Percentiles rank a stretch among this genome's conserved stretches.
These are phyloP conservation scores for Lipophrys pholis DNA, from an alignment of 2,113 vertebrate genomes.

Conservation along the genomic window DNA sequence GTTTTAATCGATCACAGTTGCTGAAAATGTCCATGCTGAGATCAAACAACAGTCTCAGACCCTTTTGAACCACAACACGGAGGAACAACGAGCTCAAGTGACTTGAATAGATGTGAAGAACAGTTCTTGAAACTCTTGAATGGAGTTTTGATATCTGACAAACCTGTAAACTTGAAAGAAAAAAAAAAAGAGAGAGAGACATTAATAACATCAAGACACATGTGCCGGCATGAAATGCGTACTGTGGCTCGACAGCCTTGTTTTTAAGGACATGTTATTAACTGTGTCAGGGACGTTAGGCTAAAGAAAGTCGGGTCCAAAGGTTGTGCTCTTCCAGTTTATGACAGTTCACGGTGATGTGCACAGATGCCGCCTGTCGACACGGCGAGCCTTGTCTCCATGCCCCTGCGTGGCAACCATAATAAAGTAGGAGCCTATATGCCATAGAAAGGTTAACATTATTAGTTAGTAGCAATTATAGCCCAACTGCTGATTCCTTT, in stretches of 20 bases:
- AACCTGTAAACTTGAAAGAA: not conserved
- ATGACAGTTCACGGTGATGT: not conserved
- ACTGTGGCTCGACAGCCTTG: not conserved
- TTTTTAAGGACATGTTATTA: not conserved
- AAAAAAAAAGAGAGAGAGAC: not conserved
- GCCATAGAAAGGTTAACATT: constrained; percentile 68
- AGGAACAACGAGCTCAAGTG: too few species aligned
- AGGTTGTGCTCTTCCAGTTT: constrained; percentile 1
- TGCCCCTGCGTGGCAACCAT: constrained; percentile 6
- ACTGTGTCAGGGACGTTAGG: not conserved
- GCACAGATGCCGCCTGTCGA: constrained; percentile 9
- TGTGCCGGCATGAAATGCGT: not conserved
- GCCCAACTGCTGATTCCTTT: constrained; percentile 56
- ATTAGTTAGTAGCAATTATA: constrained; percentile 67
- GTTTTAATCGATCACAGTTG: too few species aligned
- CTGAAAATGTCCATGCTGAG: too few species aligned
- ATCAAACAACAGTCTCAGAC: too few species aligned
- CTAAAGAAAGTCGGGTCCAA: constrained; percentile 10
- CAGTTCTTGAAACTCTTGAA: not conserved
- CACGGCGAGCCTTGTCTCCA: not conserved
- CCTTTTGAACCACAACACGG: too few species aligned
- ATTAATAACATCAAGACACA: not conserved
- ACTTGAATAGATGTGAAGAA: too few species aligned
- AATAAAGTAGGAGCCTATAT: constrained; percentile 36
- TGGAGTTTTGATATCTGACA: not conserved